A percentile compares a stretch with the other conserved stretches of the same genome.
phyloP scores from a whole-genome alignment of 2,113 vertebrate genomes.

The Petrocephalus microphthalmus region DNA sequence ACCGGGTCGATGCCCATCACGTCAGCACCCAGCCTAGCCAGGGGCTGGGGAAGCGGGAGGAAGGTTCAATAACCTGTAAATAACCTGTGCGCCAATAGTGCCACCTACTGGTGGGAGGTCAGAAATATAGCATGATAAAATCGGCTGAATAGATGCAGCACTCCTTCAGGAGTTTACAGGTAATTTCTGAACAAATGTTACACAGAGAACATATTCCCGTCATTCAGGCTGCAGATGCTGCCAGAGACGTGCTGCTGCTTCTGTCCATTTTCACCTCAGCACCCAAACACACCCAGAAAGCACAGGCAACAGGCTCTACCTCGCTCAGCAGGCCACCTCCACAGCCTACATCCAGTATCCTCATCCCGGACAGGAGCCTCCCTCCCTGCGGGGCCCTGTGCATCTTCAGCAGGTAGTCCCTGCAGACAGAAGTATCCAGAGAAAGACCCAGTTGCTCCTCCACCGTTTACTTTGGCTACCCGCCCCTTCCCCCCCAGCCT shows the following conservation, averaged over 20 bases:
- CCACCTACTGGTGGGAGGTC: conserved; percentile 33
- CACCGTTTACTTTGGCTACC: neutral
- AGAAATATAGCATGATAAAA: neutral
- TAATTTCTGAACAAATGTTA: neutral
- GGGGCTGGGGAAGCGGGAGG: conserved; percentile 62
- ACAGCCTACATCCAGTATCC: conserved; percentile 87
- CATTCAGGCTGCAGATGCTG: neutral
- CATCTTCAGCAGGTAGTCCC: conserved; percentile 81
- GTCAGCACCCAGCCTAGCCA: conserved; percentile 81
- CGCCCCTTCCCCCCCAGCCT: neutral
- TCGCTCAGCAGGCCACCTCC: conserved; percentile 88
- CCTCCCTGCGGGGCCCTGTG: conserved; percentile 60
- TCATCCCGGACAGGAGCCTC: conserved; percentile 71
- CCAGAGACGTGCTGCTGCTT: neutral
- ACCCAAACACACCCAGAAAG: conserved; percentile 1
- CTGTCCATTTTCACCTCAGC: neutral
- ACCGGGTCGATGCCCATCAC: conserved; percentile 88
- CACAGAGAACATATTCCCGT: neutral
- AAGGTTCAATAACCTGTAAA: neutral
- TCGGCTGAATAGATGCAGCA: neutral
- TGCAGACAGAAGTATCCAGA: conserved; percentile 44
- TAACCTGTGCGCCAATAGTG: neutral
- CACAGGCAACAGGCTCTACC: conserved; percentile 51
- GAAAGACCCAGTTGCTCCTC: neutral
- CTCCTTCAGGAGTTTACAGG: neutral